Percentiles rank a stretch among this genome's conserved stretches.
Evolutionary conservation across 2,113 vertebrate species (phyloP).

Genomic region (Tupaia chinensis): DNA sequence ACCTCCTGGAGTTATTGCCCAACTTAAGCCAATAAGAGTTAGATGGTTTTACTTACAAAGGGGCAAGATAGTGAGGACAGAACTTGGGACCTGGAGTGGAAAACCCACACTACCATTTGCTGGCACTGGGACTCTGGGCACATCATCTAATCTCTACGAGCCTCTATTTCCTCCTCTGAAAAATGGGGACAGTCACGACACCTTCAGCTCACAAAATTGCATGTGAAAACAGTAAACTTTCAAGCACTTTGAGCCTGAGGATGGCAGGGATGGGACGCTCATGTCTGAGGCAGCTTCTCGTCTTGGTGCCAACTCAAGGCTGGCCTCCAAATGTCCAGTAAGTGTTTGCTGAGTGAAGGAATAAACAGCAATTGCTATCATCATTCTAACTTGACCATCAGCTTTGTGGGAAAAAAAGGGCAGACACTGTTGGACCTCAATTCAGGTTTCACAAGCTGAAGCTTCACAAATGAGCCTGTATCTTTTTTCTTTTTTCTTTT

Average conservation of each 20-base stretch:
- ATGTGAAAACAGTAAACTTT: background rate
- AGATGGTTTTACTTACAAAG: background rate
- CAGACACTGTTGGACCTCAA: background rate
- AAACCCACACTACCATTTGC: background rate
- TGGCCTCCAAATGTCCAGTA: background rate
- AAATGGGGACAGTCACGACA: background rate
- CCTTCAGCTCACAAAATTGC: background rate
- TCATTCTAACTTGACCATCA: background rate
- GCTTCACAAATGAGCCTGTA: constrained; percentile 7
- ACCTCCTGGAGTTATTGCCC: background rate
- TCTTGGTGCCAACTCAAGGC: background rate
- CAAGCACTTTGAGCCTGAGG: background rate
- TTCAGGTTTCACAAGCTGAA: background rate
- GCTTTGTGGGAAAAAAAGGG: background rate
- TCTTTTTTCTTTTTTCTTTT: background rate
- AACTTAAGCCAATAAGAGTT: background rate
- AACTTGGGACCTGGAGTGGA: background rate
- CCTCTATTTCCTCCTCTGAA: background rate
- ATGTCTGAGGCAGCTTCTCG: background rate
- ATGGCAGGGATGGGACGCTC: too few relatives aligned
- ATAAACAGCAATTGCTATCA: background rate
- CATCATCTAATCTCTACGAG: background rate
- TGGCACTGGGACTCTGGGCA: background rate
- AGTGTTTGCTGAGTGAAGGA: background rate
- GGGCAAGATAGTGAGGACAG: background rate